Evolutionary conservation across 1,140 invertebrate species (phyloP), one percentile per base, ranked within the genome.

Genomic region (Papilio aristodemus): DNA sequence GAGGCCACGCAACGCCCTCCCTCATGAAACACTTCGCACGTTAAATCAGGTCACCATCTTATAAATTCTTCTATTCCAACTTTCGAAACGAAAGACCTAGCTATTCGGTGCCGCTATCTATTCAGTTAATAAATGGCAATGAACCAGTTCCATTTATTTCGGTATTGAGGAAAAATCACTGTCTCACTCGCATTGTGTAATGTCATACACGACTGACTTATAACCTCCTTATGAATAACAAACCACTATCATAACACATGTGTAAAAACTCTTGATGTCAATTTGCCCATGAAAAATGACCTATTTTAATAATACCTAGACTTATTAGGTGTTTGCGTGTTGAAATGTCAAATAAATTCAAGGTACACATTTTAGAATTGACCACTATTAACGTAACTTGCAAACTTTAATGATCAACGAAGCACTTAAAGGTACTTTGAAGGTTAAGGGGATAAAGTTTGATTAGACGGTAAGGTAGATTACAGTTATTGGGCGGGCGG

Each of bases 31-130:
- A 77, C 81, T 78, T 79, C 76, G 77, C 78, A 71, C 77, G 71
- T 71, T 71, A 85, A 90, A 90, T 75, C 83, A 84, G 86, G 87
- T 88, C 86, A 85, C 77, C 80, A 64, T 79, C 74, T 79, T 64
- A 63, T 78, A 66, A 59, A 41, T 58, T 71, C 66, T 68, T 70
- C 27, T 46, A 58, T 66, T 66, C 66, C 39, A 39, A 63, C 22
- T 1, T 63, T 37, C n/a, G 9, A 50, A 38, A 10, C 57, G 10
- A 13, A 43, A n/a, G 39, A 13, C 63, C 8, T 46, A 13, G 11
- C 39, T 66, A 46, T 66, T 46, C 41, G 32, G 41, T 46, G 27
- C 8, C 4, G 41, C 25, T 66, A 39, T 19, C 32, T 62, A 62
- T 62, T 38, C 36, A 39, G 59, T 62, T 38, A 62, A 38, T 46